Base-by-base conservation (phyloP, 2,888 invertebrate species). In the Synergus gifuensis region DNA sequence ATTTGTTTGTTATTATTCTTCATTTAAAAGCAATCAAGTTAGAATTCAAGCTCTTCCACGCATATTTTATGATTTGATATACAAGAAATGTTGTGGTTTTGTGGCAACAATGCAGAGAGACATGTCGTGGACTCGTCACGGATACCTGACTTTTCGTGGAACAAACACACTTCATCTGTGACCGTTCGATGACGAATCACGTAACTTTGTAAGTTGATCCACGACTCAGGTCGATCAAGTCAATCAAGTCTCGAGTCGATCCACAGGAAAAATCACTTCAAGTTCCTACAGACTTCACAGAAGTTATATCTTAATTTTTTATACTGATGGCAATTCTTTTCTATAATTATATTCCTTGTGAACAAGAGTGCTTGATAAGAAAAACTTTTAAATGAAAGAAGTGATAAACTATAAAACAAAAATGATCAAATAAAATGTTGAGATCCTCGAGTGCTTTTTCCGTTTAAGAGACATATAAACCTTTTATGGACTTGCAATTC, bases 111-210 rank as follows among this genome's bases (percentile, higher is more conserved):
- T 67, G 86, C 84, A 12, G 46, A 12, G 46, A 76, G 79, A 62
- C 84, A 69, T 36, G 49, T 36, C 28, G 83, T 85, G 83, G 86
- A 84, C 86, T 86, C 87, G 87, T 87, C 87, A 88, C 85, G 85
- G 87, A 88, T 86, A 87, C 85, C 87, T 86, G 87, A 87, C 84
- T 87, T 86, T 88, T 86, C 86, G 84, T 84, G 82, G 87, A 87
- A 87, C 85, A 81, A 76, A 81, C 82, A 79, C 79, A 81, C 80
- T 79, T 76, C 81, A 76, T 77, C 54, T 78, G 54, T n/a, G 49
- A 73, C 49, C 73, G 49, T 16, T 18, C 36, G n/a, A 73, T 9
- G 28, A 54, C 40, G 4, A 22, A 28, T 60, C 54, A 28, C 22
- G 28, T 46, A 28, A 28, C 4, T 28, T 49, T 73, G 54, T n/a